Base-by-base conservation (phyloP, 2,888 invertebrate genomes). In the Zeuzera pyrina region DNA sequence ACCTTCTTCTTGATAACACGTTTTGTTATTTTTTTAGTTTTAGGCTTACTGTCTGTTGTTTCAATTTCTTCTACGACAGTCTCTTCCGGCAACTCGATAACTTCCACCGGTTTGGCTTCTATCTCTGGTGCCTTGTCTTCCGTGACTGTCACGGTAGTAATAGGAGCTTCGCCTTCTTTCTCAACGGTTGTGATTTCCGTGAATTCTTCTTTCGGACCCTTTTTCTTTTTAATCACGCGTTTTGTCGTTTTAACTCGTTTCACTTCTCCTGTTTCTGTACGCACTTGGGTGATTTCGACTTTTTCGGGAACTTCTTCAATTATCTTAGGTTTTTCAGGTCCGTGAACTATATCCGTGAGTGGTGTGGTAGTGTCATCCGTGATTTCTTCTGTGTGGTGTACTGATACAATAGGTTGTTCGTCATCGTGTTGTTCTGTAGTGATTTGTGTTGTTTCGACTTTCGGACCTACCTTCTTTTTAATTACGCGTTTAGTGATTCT, bases 1-100 rank as follows among this genome's bases (percentile, higher is more conserved):
- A 55, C 42, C 25, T 53, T 43, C 28, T 52, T 49, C 15, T 46
- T 49, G 8, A 45, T 41, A 10, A 47, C 38, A 16, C 51, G 48
- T 29, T 55, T 59, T 1, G 45, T 45, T 36, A 44, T 41, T 12
- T 46, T 47, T 31, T 52, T 55, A 15, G 49, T 47, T 37, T 61
- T 67, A n/a, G 52, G 16, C 12, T 39, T 24, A 26, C 35, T 30
- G 15, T 35, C 31, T 15, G 56, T 47, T 30, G 52, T 56, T 15
- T 55, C 52, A 34, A 47, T 36, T 2, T 68, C 57, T 11, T 68
- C 61, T 12, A 64, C 52, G 40, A 65, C 63, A 34, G 39, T 11
- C 11, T 30, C 43, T 13, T 58, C 51, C n/a, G 15, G 38, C 32
- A 11, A 7, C 29, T 34, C 34, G 15, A 34, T 21, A 3, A 26